A percentile compares a stretch with the other conserved stretches of the same genome.
Evolutionary conservation across 2,797 vertebrate species (phyloP).

Genomic region (Eulemur albifrons): DNA sequence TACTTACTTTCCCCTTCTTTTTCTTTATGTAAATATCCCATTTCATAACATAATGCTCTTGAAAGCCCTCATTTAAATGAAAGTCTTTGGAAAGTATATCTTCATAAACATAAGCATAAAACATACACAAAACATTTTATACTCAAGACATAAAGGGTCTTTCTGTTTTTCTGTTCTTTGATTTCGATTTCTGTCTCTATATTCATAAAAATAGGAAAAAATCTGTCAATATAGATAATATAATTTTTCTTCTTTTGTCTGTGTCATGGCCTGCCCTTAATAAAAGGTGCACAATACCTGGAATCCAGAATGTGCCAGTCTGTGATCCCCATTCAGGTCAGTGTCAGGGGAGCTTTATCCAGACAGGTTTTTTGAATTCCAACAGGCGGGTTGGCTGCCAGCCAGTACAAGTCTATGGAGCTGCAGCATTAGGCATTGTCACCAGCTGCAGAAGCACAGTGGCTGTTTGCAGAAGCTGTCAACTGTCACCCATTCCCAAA

Average conservation of each 20-base stretch:
- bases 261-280: conserved; percentile 26
- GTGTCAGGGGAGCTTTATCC: conserved; percentile 15
- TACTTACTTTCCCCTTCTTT: not conserved
- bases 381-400: conserved; percentile 30
- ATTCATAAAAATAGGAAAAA: not conserved
- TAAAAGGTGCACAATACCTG: conserved; percentile 23
- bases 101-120: not conserved
- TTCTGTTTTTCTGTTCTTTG: not conserved
- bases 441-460: not conserved
- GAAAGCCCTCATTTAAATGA: conserved; percentile 5
- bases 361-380: conserved; percentile 55
- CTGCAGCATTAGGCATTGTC: conserved; percentile 30
- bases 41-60: not conserved
- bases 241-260: conserved; percentile 8
- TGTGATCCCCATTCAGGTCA: conserved; percentile 56
- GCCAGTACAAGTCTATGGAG: conserved; percentile 1
- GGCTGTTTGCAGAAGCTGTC: conserved; percentile 56
- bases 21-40: not conserved
- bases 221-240: not conserved
- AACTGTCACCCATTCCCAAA: conserved; percentile 48
- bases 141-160: not conserved
- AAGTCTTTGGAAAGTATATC: not conserved
- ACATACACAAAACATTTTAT: not conserved
- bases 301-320: not conserved
- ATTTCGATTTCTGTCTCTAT: not conserved